These are phyloP conservation scores for Chalcosyrphus nemorum DNA, from an alignment of 2,888 invertebrate genomes.

Conservation along the genomic window DNA sequence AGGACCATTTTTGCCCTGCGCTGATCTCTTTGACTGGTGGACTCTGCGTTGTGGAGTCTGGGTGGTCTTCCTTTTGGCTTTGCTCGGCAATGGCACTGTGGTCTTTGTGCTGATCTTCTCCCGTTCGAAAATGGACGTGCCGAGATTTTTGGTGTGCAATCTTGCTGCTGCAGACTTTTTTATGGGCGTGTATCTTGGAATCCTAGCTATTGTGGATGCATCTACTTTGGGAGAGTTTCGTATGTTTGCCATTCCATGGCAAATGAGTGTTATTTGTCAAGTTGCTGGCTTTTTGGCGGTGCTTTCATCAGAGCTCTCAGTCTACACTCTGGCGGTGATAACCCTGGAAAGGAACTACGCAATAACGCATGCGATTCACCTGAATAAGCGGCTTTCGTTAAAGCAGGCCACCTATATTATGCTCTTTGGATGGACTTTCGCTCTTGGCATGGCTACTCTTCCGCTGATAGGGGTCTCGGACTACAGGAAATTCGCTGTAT, in stretches of 20 bases:
- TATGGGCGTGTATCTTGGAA: constrained; percentile 97
- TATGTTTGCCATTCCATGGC: constrained; percentile 98
- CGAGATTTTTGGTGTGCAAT: constrained; percentile 97
- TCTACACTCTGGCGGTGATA: constrained; percentile 97
- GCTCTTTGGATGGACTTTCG: constrained; percentile 96
- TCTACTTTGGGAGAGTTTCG: constrained; percentile 97
- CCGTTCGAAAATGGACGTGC: constrained; percentile 97
- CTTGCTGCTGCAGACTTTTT: constrained; percentile 98
- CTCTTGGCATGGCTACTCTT: constrained; percentile 92
- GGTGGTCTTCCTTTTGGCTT: constrained; percentile 97
- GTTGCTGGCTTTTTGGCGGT: constrained; percentile 97
- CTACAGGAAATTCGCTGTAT: constrained; percentile 98
- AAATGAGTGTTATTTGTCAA: constrained; percentile 96
- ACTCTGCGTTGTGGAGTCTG: constrained; percentile 97
- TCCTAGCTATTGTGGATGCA: constrained; percentile 97
- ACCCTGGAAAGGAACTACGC: constrained; percentile 98
- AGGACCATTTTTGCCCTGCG: constrained; percentile 96
- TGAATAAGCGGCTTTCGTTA: constrained; percentile 95
- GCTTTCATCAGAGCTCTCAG: constrained; percentile 95
- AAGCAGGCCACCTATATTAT: constrained; percentile 96
- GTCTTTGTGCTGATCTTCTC: constrained; percentile 96
- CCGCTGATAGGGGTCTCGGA: constrained; percentile 96
- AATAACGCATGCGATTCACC: constrained; percentile 98
- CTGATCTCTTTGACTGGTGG: constrained; percentile 99
- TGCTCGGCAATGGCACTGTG: constrained; percentile 97